Evolutionary conservation across 2,888 invertebrate genomes (phyloP).

Genomic region (Lepetodrilus schrolli): DNA sequence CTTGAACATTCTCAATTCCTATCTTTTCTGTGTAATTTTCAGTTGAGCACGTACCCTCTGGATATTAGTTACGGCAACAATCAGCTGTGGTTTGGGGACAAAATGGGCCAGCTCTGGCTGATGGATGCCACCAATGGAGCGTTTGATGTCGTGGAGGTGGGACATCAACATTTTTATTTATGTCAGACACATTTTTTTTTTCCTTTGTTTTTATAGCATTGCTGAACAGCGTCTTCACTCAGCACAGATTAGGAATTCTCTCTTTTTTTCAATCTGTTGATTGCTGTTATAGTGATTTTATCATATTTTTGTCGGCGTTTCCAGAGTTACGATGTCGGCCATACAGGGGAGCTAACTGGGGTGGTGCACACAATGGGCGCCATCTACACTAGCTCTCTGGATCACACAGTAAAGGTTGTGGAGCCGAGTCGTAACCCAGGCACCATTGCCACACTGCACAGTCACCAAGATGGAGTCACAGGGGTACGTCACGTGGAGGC

Average conservation of each 20-base stretch:
- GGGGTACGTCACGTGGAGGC: conserved; percentile 55
- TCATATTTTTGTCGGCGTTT: conserved; percentile 17
- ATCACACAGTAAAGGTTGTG: conserved; percentile 61
- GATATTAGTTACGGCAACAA: conserved; percentile 63
- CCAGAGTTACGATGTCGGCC: conserved; percentile 69
- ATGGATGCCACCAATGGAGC: conserved; percentile 62
- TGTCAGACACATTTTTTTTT: not conserved
- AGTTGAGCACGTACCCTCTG: conserved; percentile 60
- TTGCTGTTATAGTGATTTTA: not conserved
- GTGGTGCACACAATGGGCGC: conserved; percentile 66
- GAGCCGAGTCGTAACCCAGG: conserved; percentile 63
- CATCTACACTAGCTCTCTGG: conserved; percentile 68
- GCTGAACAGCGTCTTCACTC: not conserved
- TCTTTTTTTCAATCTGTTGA: not conserved
- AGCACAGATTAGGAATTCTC: not conserved
- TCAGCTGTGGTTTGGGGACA: conserved; percentile 72
- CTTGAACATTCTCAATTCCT: too few species aligned
- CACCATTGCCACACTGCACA: conserved; percentile 55
- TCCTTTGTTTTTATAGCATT: not conserved
- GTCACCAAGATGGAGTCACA: conserved; percentile 60
- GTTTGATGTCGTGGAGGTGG: conserved; percentile 66
- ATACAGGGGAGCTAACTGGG: conserved; percentile 64
- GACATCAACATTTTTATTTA: not conserved
- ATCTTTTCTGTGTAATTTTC: too few species aligned
- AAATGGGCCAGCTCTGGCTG: conserved; percentile 62